Base-by-base conservation (phyloP, 2,888 invertebrate genomes). In the Cantharis rustica region DNA sequence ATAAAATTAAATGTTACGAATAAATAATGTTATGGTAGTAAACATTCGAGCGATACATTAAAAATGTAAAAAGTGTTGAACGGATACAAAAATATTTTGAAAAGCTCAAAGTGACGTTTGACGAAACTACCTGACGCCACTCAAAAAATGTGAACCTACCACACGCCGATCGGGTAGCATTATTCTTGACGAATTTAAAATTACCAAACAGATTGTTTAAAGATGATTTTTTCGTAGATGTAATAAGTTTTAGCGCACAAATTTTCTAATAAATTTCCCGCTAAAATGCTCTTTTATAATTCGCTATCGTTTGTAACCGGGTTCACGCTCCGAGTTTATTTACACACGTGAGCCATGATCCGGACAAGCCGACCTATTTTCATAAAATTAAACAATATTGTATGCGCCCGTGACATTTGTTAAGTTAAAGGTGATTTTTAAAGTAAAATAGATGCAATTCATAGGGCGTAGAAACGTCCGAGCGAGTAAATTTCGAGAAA, bases 321-420 rank as follows among this genome's bases (percentile, higher is more conserved):
- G 70, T 20, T 15, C 15, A 61, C 13, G 13, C 17, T 20, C n/a
- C 61, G 17, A 61, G 70, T 70, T 70, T 70, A 70, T 70, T 70
- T 70, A 70, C 70, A 70, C 70, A 70, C 70, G 70, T 70, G 70
- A 70, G 70, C 70, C 10, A 7, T n/a, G 70, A 47, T 61, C 70
- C 16, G 20, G 20, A 64, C 20, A 64, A 64, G 17, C 31, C 64
- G 64, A 64, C 16, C 16, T 64, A 64, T 20, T 64, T 16, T 64
- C 13, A 31, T n/a, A 31, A 31, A 31, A 31, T n/a, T 13, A 31
- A 31, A 31, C 13, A 13, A 31, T 13, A 4, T 31, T 13, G 31
- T 4, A 31, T 31, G 31, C 31, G 31, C 13, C 31, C 31, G 5
- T 31, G 31, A 31, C 31, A 31, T 31, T 31, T 31, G 31, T 0